Evolutionary conservation across 2,888 invertebrate species (phyloP), one percentile per base, ranked within the genome.

Genomic region (Ochropleura plecta): DNA sequence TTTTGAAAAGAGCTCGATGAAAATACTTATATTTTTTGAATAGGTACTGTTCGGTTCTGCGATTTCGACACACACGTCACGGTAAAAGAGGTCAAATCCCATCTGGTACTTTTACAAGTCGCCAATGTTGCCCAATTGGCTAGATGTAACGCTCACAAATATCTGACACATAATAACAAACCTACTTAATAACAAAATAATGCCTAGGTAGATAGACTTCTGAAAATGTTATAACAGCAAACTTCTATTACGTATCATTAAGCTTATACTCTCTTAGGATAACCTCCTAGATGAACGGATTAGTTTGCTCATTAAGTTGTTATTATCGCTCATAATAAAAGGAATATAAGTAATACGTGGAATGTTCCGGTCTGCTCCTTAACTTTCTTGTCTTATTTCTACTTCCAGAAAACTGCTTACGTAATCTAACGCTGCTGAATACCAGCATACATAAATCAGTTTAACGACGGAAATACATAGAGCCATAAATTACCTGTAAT

Each of bases 401-500:
- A 68, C 16, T 46, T 20, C 3, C 14, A 59, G 12, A 40, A 1
- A 0, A 44, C 57, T 49, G 6, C n/a, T n/a, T 62, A n/a, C 9
- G 14, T 46, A n/a, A 46, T 40, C 8, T 40, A 4, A 49, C 12
- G 3, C 12, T 42, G 14, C n/a, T 6, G 42, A 63, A 48, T 46
- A 59, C 5, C 14, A 20, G 12, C 6, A 42, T 53, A 48, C n/a
- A 49, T 80, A 63, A 44, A 57, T 80, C 40, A 44, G n/a, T 60
- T 30, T 18, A 9, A 16, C 42, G 0, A 42, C 46, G 51, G 75
- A 74, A 65, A 49, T 51, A 44, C 18, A 42, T 9, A 20, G 12
- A 14, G n/a, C 48, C 9, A 67, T 64, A 68, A 65, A 63, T 90
- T 82, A 96, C 96, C 96, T 71, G 99, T 99, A 73, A 99, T 98